Conservation (phyloP, 2,888 invertebrate genomes). For the Belgica antarctica region DNA sequence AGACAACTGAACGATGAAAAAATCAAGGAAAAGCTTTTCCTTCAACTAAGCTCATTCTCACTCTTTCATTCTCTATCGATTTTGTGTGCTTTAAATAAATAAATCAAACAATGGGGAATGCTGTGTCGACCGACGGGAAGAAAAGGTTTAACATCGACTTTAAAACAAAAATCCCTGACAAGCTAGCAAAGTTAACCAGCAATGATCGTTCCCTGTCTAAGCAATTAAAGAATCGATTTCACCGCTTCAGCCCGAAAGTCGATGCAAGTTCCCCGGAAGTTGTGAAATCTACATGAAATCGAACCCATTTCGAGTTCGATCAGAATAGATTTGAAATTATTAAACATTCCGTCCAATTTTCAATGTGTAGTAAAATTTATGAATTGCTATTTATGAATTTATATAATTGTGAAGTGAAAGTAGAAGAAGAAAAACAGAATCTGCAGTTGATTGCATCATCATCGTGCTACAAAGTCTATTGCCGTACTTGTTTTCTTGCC, state of each 20-base stretch:
- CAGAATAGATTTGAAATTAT: conserved; percentile 26
- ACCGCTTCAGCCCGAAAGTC: conserved; percentile 1
- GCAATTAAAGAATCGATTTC: too few relatives aligned
- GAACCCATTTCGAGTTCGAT: not conserved
- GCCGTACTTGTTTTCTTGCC: conserved; percentile 25
- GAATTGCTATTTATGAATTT: conserved; percentile 43
- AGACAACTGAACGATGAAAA: not conserved
- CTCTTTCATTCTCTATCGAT: not conserved
- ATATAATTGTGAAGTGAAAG: conserved; percentile 19
- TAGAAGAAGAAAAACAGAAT: not conserved
- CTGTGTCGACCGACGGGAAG: not conserved
- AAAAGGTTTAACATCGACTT: too few relatives aligned
- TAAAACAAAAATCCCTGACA: conserved; percentile 4
- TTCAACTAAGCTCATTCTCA: too few relatives aligned
- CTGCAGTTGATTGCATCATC: not conserved
- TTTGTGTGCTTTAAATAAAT: conserved; percentile 21
- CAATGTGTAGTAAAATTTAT: conserved; percentile 43
- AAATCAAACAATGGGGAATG: not conserved
- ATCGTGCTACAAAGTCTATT: not conserved
- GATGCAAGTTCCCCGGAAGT: not conserved
- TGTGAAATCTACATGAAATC: not conserved
- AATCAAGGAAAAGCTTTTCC: not conserved
- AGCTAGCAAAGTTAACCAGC: not conserved
- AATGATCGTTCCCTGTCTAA: conserved; percentile 38
- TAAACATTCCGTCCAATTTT: conserved; percentile 44